Evolutionary conservation across 2,888 invertebrate genomes (phyloP).

Genomic region (Drosophila crucigera): DNA sequence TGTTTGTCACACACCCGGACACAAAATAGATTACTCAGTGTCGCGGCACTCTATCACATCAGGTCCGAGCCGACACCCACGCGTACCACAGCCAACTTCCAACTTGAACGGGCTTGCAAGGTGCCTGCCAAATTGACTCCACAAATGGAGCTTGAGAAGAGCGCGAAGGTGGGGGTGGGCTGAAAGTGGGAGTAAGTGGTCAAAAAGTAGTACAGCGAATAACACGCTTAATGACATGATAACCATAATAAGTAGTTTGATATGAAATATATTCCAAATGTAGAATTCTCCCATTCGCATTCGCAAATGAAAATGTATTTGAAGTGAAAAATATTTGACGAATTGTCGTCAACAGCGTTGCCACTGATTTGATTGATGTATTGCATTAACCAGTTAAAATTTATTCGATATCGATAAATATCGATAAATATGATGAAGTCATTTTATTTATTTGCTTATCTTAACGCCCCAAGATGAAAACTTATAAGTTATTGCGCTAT

Average conservation of each 20-base stretch:
- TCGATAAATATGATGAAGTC: neutral
- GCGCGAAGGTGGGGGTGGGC: neutral
- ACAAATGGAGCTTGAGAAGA: neutral
- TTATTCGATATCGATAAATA: neutral
- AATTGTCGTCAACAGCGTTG: neutral
- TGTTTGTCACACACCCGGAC: conserved; percentile 52
- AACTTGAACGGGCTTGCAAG: conserved; percentile 43
- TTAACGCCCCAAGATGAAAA: too few species aligned
- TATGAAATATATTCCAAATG: neutral
- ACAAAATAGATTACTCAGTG: conserved; percentile 79
- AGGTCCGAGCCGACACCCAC: conserved; percentile 31
- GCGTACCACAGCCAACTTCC: conserved; percentile 1
- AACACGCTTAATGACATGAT: neutral
- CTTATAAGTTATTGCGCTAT: too few species aligned
- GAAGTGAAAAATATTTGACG: neutral
- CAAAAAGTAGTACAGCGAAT: neutral
- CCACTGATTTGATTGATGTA: neutral
- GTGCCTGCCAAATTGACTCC: conserved; percentile 14
- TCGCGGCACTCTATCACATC: conserved; percentile 75
- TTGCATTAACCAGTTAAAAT: neutral
- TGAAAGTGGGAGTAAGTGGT: neutral
- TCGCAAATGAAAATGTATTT: too few species aligned
- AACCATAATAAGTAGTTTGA: neutral
- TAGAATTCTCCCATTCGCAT: neutral
- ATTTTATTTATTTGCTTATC: too few species aligned